A percentile compares a stretch with the other conserved stretches of the same genome.
Evolutionary conservation across 2,113 vertebrate genomes (phyloP).

Genomic region (Vulpes lagopus): DNA sequence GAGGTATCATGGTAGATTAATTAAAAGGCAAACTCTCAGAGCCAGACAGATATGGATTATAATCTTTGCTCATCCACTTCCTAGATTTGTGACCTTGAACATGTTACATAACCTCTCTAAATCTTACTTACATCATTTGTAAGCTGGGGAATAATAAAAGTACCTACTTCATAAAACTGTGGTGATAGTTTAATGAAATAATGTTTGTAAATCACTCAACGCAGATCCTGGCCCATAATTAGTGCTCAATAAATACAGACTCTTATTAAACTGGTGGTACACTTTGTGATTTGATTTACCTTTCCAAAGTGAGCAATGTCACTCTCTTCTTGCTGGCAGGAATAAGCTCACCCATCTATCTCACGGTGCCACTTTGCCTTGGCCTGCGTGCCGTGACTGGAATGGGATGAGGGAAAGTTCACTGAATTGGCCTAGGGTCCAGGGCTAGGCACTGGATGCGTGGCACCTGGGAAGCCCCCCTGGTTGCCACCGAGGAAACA

Average conservation of each 20-base stretch:
- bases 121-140: constrained; percentile 74
- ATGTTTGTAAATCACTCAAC: constrained; percentile 82
- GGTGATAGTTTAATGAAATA: constrained; percentile 80
- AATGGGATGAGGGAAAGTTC: not conserved
- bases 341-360: constrained; percentile 18
- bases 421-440: not conserved
- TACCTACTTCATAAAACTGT: constrained; percentile 72
- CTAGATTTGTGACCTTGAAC: constrained; percentile 73
- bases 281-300: constrained; percentile 76
- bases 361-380: not conserved
- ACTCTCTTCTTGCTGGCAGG: constrained; percentile 58
- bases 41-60: constrained; percentile 29
- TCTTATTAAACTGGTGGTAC: constrained; percentile 72
- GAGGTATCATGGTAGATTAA: not conserved
- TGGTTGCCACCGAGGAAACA: not conserved
- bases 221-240: constrained; percentile 76
- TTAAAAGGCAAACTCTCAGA: not conserved
- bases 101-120: constrained; percentile 76
- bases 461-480: not conserved
- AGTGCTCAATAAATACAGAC: constrained; percentile 81
- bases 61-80: constrained; percentile 53
- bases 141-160: constrained; percentile 78
- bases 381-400: not conserved
- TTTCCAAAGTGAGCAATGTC: constrained; percentile 68
- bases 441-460: not conserved